Conservation (phyloP, 2,797 vertebrate genomes). For the Sebastes reedi region DNA sequence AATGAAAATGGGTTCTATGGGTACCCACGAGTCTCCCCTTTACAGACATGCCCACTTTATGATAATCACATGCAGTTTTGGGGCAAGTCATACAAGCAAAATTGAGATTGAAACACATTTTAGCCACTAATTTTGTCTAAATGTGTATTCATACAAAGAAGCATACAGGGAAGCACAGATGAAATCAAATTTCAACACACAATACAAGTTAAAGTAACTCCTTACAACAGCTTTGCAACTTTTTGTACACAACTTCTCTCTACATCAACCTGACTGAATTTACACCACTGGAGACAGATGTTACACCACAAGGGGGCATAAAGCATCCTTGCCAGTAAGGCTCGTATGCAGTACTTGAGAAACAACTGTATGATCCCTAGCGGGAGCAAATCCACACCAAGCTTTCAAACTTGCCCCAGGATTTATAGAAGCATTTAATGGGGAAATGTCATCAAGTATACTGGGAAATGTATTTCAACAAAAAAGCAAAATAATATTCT, state of each 20-base stretch:
- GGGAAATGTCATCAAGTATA: not conserved
- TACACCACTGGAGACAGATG: not conserved
- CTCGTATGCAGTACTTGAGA: not conserved
- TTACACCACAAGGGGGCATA: not conserved
- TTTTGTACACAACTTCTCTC: not conserved
- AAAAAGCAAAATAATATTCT: not conserved
- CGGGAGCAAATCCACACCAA: not conserved
- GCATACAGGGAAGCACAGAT: not conserved
- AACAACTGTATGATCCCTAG: not conserved
- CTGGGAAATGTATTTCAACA: not conserved
- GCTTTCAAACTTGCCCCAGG: not conserved
- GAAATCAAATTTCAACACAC: not conserved
- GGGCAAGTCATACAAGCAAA: not conserved
- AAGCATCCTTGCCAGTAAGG: not conserved
- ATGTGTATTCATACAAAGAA: not conserved
- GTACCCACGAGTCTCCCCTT: too few relatives aligned
- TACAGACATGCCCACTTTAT: too few relatives aligned
- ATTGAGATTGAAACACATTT: not conserved
- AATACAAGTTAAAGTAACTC: not conserved
- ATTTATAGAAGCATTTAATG: not conserved
- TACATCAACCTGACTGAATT: not conserved
- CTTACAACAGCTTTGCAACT: not conserved
- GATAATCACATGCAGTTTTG: too few relatives aligned
- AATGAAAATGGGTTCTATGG: too few relatives aligned
- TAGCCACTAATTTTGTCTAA: not conserved